Evolutionary conservation across 2,113 vertebrate species (phyloP), one percentile per base, ranked within the genome.

Genomic region (Larimichthys crocea): DNA sequence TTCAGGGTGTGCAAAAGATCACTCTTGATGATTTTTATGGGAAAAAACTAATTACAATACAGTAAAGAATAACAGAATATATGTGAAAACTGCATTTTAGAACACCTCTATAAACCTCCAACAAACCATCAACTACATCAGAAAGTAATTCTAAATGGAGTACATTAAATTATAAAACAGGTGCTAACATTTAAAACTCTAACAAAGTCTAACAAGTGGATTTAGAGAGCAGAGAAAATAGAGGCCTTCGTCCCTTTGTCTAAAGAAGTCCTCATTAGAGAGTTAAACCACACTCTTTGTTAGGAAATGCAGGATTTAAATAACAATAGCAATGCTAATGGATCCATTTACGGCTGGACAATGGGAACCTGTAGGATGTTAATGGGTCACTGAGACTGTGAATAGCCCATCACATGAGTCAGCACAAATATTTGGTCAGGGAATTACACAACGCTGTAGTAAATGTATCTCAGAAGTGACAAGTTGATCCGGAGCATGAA

Each of bases 301-400:
- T 46, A 93, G 93, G 93, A 96, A 96, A 94, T 79, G 86, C 76
- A 70, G 40, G 9, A 86, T 96, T 96, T 95, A 86, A 94, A 92
- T 93, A 74, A 96, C 93, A 96, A 96, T 83, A 16, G 29, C 86
- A 88, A 95, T 94, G 93, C 94, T 95, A 95, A 95, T 96, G 88
- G 69, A 44, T 86, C 86, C 79, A 92, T 88, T 76, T 86, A 89
- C 88, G 79, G 59, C 31, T 24, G 82, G 73, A 95, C 92, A 96
- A 97, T 92, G 83, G 75, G 40, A 88, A 92, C 87, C 87, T 84
- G 87, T 79, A 86, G 91, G 92, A 91, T 93, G 92, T 92, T 94
- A 95, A 94, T 95, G 90, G 94, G 90, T 95, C 93, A 90, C 90
- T 93, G 93, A 91, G 89, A 91, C 88, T 92, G 89, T 95, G 92